Evolutionary conservation across 2,888 invertebrate species (phyloP).

Genomic region (Endotricha flammealis): DNA sequence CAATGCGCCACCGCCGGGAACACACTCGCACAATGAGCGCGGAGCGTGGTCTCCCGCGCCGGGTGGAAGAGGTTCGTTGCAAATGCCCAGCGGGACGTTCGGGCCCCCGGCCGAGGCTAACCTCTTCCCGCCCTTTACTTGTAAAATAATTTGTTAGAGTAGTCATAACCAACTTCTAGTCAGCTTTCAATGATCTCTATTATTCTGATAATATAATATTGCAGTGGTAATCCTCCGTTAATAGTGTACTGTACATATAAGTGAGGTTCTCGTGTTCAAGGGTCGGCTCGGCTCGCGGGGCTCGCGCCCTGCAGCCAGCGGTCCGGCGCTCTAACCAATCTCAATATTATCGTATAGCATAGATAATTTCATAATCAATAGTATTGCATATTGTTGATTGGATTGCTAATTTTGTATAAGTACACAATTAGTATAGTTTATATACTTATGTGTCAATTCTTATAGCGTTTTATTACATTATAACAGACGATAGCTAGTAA

Average conservation of each 20-base stretch:
- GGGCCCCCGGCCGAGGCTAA: too few relatives aligned
- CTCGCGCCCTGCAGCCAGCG: constrained; percentile 21
- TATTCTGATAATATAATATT: constrained; percentile 61
- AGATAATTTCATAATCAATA: constrained; percentile 75
- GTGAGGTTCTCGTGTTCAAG: constrained; percentile 59
- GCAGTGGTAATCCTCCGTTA: constrained; percentile 57
- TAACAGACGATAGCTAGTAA: constrained; percentile 75
- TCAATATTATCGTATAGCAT: constrained; percentile 58
- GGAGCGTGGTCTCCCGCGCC: constrained; percentile 17
- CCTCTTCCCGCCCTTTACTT: constrained; percentile 28
- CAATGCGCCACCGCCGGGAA: constrained; percentile 20
- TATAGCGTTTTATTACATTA: constrained; percentile 78
- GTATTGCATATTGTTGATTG: constrained; percentile 71
- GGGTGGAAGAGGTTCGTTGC: constrained; percentile 9
- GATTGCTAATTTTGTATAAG: constrained; percentile 76
- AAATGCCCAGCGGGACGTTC: too few relatives aligned
- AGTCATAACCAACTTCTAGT: constrained; percentile 72
- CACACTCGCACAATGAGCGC: constrained; percentile 42
- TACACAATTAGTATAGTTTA: constrained; percentile 79
- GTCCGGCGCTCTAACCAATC: constrained; percentile 42
- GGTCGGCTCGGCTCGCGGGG: constrained; percentile 26
- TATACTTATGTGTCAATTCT: constrained; percentile 80
- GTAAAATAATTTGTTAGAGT: constrained; percentile 62
- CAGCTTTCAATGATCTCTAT: constrained; percentile 74
- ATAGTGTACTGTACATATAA: constrained; percentile 51